Base-by-base conservation (phyloP, 1,140 invertebrate species). In the Hylyphantes graminicola region DNA sequence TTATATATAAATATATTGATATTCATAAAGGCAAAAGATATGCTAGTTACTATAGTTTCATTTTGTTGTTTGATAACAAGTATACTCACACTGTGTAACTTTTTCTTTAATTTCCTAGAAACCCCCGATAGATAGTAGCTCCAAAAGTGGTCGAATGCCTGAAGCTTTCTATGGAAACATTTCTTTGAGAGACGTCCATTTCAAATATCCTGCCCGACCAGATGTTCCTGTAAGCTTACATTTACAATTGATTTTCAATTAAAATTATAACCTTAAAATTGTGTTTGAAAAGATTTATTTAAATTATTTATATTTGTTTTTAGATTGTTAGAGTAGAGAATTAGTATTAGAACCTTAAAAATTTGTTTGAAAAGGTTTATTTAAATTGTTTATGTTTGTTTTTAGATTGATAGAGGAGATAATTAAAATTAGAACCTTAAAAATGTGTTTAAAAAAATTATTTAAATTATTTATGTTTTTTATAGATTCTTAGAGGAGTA, bases 401-500 rank as follows among this genome's bases (percentile, higher is more conserved):
- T n/a, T n/a, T n/a, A n/a, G n/a, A n/a, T n/a, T n/a, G n/a, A 91
- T 96, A 13, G 97, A 51, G 96, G 94, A n/a, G 92, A 93, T 8
- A 90, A 98, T 51, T 83, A 5, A 35, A n/a, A 35, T 2, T 35
- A 35, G 35, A 35, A 35, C 35, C 35, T 35, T 35, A 35, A 35
- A 35, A 87, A 94, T 93, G 7, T 92, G 55, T 12, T 10, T 67
- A 67, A 67, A 11, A 13, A 4, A 9, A 17, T 72, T 19, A n/a
- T 53, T 17, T 61, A 17, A 61, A 61, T 51, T 55, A 72, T 54
- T 72, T 67, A 21, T 48, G 21, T 17, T 53, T 59, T 35, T 8
- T 75, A 9, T 55, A 35, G 6, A 93, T 92, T 74, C 98, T 65
- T 95, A 98, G 91, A 93, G 95, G 93, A 94, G 89, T 84, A 13